Conservation (phyloP, 2,888 invertebrate genomes). For the Cerastis rubricosa region DNA sequence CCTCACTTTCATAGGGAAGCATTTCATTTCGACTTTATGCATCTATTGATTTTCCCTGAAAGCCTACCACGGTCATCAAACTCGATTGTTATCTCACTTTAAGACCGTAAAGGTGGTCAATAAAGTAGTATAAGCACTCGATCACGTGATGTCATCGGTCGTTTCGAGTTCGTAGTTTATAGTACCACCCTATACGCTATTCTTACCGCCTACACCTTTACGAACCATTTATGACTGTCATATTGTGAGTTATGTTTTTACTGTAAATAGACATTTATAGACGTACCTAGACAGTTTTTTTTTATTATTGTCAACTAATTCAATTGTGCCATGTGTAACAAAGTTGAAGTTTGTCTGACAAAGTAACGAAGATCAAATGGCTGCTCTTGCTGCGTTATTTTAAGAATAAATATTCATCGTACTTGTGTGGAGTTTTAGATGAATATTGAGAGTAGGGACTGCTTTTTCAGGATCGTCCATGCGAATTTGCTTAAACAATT, state of each 20-base stretch:
- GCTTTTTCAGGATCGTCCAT: conserved; percentile 11
- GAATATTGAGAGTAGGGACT: conserved; percentile 24
- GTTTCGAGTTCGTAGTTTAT: conserved; percentile 55
- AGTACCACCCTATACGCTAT: conserved; percentile 39
- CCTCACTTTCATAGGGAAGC: conserved; percentile 30
- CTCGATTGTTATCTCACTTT: conserved; percentile 59
- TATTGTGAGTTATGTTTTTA: conserved; percentile 70
- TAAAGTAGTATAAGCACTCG: conserved; percentile 52
- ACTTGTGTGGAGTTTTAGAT: conserved; percentile 31
- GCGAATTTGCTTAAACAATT: conserved; percentile 30
- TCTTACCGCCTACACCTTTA: conserved; percentile 61
- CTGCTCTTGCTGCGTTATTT: conserved; percentile 25
- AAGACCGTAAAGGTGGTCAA: conserved; percentile 50
- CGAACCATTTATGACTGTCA: conserved; percentile 73
- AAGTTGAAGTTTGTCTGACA: conserved; percentile 7
- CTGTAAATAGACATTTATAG: conserved; percentile 69
- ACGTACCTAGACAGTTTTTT: conserved; percentile 56
- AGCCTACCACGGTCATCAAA: conserved; percentile 57
- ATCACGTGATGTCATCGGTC: conserved; percentile 43
- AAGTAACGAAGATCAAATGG: conserved; percentile 13
- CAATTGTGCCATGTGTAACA: conserved; percentile 46
- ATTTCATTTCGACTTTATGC: conserved; percentile 49
- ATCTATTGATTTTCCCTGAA: conserved; percentile 57
- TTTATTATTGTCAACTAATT: conserved; percentile 68
- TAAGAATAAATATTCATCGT: conserved; percentile 31